These are phyloP conservation scores for Dorcus hopei DNA, from an alignment of 2,888 invertebrate genomes.

Conservation along the genomic window DNA sequence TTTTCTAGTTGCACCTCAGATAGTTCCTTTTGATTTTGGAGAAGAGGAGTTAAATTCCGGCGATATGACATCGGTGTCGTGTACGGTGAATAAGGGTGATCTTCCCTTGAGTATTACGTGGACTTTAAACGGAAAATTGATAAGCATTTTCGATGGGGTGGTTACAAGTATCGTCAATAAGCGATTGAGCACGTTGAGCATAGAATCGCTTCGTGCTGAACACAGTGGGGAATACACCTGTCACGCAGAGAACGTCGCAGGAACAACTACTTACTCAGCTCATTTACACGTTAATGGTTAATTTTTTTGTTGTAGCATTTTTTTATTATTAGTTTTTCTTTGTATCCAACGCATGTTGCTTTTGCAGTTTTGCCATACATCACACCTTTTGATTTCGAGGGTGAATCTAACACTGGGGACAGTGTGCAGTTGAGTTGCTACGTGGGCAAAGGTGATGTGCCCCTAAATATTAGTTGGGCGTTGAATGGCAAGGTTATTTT, in stretches of 20 bases:
- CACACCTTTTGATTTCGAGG: conserved; percentile 65
- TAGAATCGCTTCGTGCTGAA: conserved; percentile 59
- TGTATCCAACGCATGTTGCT: neutral
- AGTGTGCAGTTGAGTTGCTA: conserved; percentile 64
- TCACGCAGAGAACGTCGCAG: conserved; percentile 59
- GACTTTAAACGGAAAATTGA: conserved; percentile 56
- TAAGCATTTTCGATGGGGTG: conserved; percentile 55
- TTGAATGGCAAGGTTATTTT: conserved; percentile 59
- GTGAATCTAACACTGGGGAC: conserved; percentile 65
- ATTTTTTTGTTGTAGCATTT: conserved; percentile 5
- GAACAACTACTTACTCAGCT: conserved; percentile 54
- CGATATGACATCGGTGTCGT: conserved; percentile 46
- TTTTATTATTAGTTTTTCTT: conserved; percentile 9
- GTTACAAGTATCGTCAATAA: conserved; percentile 58
- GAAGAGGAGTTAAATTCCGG: conserved; percentile 58
- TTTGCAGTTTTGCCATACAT: conserved; percentile 60
- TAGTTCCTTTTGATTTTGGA: conserved; percentile 73
- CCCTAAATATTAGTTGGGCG: conserved; percentile 68
- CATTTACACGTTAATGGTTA: conserved; percentile 35
- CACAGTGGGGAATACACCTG: conserved; percentile 65
- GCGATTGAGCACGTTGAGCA: conserved; percentile 61
- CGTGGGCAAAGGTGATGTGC: conserved; percentile 68
- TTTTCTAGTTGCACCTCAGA: conserved; percentile 70
- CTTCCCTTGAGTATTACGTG: conserved; percentile 72
- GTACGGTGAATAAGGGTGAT: conserved; percentile 75